Base-by-base conservation (phyloP, 2,888 invertebrate genomes). In the Eupelmus urozonus region DNA sequence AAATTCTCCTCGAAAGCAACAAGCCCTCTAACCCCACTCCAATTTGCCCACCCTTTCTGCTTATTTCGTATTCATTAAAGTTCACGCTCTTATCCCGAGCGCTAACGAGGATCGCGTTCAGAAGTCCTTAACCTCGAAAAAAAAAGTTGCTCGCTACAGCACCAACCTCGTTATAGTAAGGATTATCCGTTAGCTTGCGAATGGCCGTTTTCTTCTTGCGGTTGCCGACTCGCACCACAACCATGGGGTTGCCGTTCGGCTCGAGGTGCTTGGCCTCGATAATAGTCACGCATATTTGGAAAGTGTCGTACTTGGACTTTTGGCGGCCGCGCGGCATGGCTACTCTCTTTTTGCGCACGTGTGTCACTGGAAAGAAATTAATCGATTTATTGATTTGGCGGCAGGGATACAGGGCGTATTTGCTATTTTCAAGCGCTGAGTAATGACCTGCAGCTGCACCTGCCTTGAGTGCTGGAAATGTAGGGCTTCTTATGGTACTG, bases 151-250 rank as follows among this genome's bases (percentile, higher is more conserved):
- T 60, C 13, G 49, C n/a, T n/a, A n/a, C n/a, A n/a, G n/a, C n/a
- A n/a, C 70, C 82, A 85, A 94, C 95, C 91, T 95, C 94, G 88
- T 93, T 94, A 81, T 92, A 95, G 85, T 90, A 92, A 0, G 95
- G 95, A 79, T 92, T 92, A 80, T 93, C 92, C 11, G 92, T 92
- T 78, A 91, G 92, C 69, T 91, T 90, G 75, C 91, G 91, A 0
- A 93, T 90, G 66, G 90, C 90, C 0, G 95, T 94, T 73, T 90
- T 91, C 79, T 92, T 92, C 82, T 91, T 92, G 80, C 92, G 91
- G 83, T 93, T 93, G 2, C 93, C 93, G 5, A 95, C 89, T 78
- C 91, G 91, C 0, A 94, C 91, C 13, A 93, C 90, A 0, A 95
- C 94, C 83, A 93, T 93, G 0, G 94, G 91, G 83, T 93, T 92